These are phyloP conservation scores for Lichenostomus cassidix DNA, from an alignment of 2,113 vertebrate genomes.

Conservation along the genomic window DNA sequence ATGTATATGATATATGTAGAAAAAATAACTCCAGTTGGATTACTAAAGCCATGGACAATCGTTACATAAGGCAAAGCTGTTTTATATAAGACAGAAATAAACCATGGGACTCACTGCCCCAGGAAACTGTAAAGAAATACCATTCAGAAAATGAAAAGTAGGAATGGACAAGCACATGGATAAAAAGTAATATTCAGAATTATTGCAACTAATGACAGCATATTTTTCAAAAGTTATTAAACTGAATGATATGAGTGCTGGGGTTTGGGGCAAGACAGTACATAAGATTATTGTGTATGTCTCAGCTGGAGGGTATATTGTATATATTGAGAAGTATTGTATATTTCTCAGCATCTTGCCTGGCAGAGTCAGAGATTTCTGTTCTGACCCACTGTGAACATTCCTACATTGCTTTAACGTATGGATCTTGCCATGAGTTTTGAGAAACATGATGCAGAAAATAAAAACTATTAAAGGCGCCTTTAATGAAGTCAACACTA, in stretches of 20 bases:
- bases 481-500: background rate
- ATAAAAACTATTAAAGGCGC: background rate
- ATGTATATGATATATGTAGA: background rate
- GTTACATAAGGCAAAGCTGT: background rate
- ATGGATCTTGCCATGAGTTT: background rate
- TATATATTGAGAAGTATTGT: background rate
- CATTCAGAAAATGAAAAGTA: background rate
- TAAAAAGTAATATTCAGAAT: background rate
- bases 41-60: background rate
- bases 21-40: background rate
- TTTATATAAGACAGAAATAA: background rate
- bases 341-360: background rate
- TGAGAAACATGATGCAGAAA: background rate
- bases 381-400: background rate
- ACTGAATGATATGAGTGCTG: background rate
- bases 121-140: background rate
- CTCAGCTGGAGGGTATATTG: background rate
- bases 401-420: background rate
- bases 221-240: background rate
- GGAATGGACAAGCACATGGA: background rate
- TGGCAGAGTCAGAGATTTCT: background rate
- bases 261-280: background rate
- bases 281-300: background rate
- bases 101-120: background rate
- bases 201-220: background rate